These are phyloP conservation scores for Camelus dromedarius DNA, from an alignment of 2,113 vertebrate species.

Conservation along the genomic window DNA sequence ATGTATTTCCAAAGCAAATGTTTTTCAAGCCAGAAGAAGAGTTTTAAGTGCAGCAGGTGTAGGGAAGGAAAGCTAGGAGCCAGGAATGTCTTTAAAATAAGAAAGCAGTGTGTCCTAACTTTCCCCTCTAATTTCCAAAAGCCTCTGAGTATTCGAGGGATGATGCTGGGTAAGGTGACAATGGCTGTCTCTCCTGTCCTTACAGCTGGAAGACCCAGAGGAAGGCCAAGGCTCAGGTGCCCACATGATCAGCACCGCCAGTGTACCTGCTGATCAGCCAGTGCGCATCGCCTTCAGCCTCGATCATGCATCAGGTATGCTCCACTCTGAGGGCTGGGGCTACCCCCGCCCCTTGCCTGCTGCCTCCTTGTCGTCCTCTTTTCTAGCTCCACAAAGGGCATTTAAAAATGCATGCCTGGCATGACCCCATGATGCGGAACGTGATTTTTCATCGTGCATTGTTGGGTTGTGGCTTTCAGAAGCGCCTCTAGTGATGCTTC, in stretches of 20 bases:
- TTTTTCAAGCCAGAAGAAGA: background rate
- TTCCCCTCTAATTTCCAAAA: background rate
- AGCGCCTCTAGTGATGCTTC: background rate
- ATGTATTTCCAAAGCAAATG: background rate
- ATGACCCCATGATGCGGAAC: background rate
- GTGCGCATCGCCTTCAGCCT: slow-evolving; percentile 98
- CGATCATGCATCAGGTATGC: slow-evolving; percentile 92
- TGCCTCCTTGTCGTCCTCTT: background rate
- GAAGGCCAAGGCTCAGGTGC: slow-evolving; percentile 89
- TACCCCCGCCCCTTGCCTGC: background rate
- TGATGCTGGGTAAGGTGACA: background rate
- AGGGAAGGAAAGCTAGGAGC: background rate
- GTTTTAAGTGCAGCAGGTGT: background rate
- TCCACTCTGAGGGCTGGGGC: background rate
- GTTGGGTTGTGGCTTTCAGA: background rate
- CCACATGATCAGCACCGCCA: slow-evolving; percentile 99
- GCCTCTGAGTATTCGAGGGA: background rate
- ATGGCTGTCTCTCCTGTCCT: slow-evolving; percentile 64
- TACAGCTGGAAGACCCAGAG: slow-evolving; percentile 89
- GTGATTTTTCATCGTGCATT: background rate
- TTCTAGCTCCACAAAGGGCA: background rate
- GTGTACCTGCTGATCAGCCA: slow-evolving; percentile 96
- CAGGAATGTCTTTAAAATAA: background rate
- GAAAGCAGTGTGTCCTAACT: background rate
- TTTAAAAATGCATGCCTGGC: background rate